Conservation (phyloP, 2,113 vertebrate genomes). For the Plotosus lineatus region DNA sequence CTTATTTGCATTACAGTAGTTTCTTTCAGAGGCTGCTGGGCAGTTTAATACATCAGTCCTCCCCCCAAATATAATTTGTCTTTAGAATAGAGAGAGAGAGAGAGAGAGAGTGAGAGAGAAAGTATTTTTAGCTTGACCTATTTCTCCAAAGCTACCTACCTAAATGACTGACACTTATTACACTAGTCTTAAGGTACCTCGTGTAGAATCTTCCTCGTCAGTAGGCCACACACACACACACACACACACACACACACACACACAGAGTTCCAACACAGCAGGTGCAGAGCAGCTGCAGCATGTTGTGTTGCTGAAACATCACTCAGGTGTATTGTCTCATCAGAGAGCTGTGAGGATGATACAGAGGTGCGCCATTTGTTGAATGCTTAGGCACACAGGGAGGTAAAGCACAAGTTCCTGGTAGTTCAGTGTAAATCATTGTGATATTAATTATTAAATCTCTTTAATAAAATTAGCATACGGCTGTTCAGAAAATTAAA, state of each 20-base stretch:
- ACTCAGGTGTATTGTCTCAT: conserved; percentile 22
- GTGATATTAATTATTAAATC: neutral
- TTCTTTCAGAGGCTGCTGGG: conserved; percentile 29
- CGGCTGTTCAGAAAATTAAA: neutral
- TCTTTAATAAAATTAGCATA: neutral
- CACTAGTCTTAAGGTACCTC: conserved; percentile 64
- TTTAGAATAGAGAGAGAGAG: conserved; percentile 59
- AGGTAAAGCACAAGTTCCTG: conserved; percentile 7
- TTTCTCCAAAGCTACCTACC: conserved; percentile 80
- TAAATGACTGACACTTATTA: conserved; percentile 75
- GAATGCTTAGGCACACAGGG: neutral
- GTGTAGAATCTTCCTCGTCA: conserved; percentile 55
- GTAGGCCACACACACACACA: conserved; percentile 36
- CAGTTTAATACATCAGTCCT: conserved; percentile 66
- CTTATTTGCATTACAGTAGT: conserved; percentile 53
- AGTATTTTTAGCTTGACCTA: conserved; percentile 84
- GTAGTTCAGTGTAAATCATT: conserved; percentile 13
- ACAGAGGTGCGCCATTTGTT: neutral
- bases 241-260: too few relatives aligned
- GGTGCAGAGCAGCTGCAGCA: neutral
- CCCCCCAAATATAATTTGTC: conserved; percentile 53
- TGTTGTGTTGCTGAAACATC: conserved; percentile 1
- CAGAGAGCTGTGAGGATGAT: neutral
- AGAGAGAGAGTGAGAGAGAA: conserved; percentile 62
- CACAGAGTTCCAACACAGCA: conserved; percentile 45